Evolutionary conservation across 1,140 invertebrate genomes (phyloP).

Genomic region (Brachionus calyciflorus): DNA sequence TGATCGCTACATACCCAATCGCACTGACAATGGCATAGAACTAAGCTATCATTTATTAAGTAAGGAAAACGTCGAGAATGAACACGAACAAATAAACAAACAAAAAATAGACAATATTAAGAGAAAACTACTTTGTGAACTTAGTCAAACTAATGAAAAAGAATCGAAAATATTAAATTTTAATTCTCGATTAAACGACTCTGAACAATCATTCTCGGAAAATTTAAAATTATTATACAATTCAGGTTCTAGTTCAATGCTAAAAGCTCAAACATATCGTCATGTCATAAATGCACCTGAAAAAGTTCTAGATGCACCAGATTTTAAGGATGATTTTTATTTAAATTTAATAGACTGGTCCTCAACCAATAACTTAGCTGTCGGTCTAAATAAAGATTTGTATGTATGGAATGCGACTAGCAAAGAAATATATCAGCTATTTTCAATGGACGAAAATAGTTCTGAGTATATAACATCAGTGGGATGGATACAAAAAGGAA

Average conservation of each 20-base stretch:
- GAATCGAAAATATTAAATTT: slow-evolving; percentile 23
- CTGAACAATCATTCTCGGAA: background rate
- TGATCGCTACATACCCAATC: slow-evolving; percentile 33
- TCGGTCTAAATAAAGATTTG: slow-evolving; percentile 78
- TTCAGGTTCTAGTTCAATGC: slow-evolving; percentile 2
- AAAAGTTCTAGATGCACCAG: slow-evolving; percentile 90
- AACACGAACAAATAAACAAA: background rate
- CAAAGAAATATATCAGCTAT: slow-evolving; percentile 78
- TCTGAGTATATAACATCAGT: slow-evolving; percentile 79
- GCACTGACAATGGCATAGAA: background rate
- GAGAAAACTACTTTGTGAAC: background rate
- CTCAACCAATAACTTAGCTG: slow-evolving; percentile 77
- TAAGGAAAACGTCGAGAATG: slow-evolving; percentile 8
- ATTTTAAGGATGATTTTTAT: slow-evolving; percentile 91
- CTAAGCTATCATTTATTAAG: slow-evolving; percentile 32
- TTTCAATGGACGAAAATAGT: slow-evolving; percentile 69
- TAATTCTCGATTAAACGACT: slow-evolving; percentile 4
- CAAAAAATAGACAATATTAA: background rate
- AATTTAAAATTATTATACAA: slow-evolving; percentile 24
- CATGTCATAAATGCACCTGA: slow-evolving; percentile 89
- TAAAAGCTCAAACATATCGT: slow-evolving; percentile 59
- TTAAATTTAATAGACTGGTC: slow-evolving; percentile 95
- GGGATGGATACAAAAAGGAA: slow-evolving; percentile 84
- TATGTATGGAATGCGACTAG: slow-evolving; percentile 94
- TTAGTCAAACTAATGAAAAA: background rate